These are phyloP conservation scores for Halocynthia roretzi DNA, from an alignment of 23 tunicate species.

Conservation along the genomic window DNA sequence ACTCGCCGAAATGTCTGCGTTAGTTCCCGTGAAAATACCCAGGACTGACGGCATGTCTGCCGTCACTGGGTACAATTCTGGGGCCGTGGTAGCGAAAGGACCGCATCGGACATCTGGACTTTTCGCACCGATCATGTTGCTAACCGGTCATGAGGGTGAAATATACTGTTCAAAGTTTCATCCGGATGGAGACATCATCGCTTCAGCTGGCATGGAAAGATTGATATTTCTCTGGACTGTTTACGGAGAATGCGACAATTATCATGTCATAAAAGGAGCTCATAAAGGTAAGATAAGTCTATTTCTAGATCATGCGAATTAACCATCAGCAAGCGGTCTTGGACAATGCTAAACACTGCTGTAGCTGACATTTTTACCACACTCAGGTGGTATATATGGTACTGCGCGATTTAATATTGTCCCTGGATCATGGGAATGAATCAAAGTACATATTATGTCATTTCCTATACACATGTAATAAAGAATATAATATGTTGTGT, in stretches of 20 bases:
- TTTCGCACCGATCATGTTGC: conserved; percentile 87
- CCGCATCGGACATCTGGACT: conserved; percentile 78
- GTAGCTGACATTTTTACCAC: no score
- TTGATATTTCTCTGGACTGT: conserved; percentile 85
- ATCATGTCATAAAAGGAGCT: conserved; percentile 68
- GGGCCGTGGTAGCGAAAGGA: conserved; percentile 6
- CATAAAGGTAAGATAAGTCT: conserved; percentile 27
- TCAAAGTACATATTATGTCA: no score
- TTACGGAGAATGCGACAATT: conserved; percentile 90
- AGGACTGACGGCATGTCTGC: conserved; percentile 13
- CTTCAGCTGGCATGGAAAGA: conserved; percentile 84
- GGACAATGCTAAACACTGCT: no score
- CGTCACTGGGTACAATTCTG: not conserved
- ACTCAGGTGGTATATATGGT: no score
- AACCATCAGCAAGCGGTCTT: not conserved
- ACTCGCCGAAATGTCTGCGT: conserved; percentile 29
- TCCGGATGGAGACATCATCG: conserved; percentile 72
- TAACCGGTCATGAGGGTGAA: conserved; percentile 92
- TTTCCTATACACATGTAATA: no score
- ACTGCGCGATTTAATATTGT: no score
- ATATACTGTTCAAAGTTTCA: conserved; percentile 83
- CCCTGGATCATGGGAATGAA: no score
- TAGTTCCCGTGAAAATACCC: conserved; percentile 47
- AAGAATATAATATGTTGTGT: no score
- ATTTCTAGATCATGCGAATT: no score